Evolutionary conservation across 2,113 vertebrate species (phyloP).

Genomic region (Cephalopterus ornatus): DNA sequence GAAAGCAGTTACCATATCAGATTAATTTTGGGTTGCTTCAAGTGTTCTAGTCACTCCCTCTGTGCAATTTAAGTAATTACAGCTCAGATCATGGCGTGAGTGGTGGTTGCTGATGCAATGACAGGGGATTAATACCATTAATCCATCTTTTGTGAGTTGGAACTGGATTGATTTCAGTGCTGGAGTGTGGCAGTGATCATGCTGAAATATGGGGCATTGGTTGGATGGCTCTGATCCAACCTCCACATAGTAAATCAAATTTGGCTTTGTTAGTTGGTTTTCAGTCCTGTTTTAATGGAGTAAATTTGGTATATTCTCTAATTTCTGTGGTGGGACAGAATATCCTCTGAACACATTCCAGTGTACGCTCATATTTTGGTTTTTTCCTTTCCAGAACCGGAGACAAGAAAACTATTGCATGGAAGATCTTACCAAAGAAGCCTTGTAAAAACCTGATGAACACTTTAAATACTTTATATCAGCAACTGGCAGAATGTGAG

Average conservation of each 20-base stretch:
- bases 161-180: neutral
- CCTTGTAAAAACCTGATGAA: conserved; percentile 96
- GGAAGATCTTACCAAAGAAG: conserved; percentile 96
- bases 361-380: neutral
- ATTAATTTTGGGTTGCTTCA: neutral
- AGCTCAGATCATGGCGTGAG: neutral
- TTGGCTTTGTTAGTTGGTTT: neutral
- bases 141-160: neutral
- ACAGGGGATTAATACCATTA: neutral
- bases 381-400: conserved; percentile 81
- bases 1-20: neutral
- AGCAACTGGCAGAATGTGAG: conserved; percentile 92
- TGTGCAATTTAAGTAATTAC: neutral
- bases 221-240: neutral
- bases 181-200: neutral
- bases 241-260: neutral
- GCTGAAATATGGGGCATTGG: neutral
- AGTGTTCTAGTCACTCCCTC: neutral
- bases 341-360: neutral
- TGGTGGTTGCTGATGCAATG: neutral
- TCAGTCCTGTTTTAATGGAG: neutral
- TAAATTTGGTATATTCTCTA: neutral
- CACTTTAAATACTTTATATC: conserved; percentile 88
- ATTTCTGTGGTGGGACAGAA: neutral
- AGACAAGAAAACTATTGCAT: conserved; percentile 89